These are phyloP conservation scores for Epiblema foenella DNA, from an alignment of 2,888 invertebrate species.

Conservation along the genomic window DNA sequence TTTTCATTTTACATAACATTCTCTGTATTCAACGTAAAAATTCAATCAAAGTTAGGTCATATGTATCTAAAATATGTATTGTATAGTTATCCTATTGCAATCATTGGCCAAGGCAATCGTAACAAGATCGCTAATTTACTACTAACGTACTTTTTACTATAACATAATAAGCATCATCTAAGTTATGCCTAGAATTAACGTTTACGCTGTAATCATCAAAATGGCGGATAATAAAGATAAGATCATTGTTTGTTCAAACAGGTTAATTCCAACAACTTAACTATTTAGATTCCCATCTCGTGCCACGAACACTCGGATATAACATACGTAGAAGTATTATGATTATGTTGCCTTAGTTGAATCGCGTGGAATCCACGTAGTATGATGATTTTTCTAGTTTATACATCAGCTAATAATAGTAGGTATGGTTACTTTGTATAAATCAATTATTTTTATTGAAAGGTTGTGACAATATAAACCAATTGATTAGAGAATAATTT, in stretches of 20 bases:
- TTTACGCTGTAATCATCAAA: slow-evolving; percentile 15
- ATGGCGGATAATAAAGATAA: slow-evolving; percentile 30
- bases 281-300: slow-evolving; percentile 35
- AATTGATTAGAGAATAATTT: not conserved
- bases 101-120: slow-evolving; percentile 6
- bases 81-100: not conserved
- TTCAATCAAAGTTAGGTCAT: too few relatives aligned
- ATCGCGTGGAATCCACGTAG: too few relatives aligned
- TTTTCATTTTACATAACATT: too few relatives aligned
- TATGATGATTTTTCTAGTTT: not conserved
- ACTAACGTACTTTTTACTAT: slow-evolving; percentile 3
- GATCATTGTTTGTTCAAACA: slow-evolving; percentile 23
- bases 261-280: slow-evolving; percentile 33
- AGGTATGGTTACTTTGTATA: too few relatives aligned
- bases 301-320: slow-evolving; percentile 7
- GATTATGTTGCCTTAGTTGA: slow-evolving; percentile 4
- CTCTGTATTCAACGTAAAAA: too few relatives aligned
- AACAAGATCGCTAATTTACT: slow-evolving; percentile 24
- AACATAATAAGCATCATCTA: slow-evolving; percentile 18
- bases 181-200: slow-evolving; percentile 29
- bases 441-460: too few relatives aligned
- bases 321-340: slow-evolving; percentile 10
- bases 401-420: too few relatives aligned
- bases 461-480: too few relatives aligned
- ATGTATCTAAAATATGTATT: too few relatives aligned